Conservation (phyloP, 2,888 invertebrate species). For the Tetanocera ferruginea region DNA sequence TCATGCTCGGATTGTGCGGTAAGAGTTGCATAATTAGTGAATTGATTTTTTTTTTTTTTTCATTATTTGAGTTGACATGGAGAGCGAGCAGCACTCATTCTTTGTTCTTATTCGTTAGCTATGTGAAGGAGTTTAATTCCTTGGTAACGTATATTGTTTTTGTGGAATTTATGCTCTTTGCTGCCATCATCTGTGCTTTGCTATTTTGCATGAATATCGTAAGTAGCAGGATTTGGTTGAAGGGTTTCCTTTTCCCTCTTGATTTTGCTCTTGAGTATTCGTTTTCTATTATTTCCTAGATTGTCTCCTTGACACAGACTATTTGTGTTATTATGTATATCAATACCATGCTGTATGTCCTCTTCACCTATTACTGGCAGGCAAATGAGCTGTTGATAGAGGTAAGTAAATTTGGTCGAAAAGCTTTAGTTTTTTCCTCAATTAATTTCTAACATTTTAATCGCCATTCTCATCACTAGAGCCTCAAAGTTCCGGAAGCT, state of each 20-base stretch:
- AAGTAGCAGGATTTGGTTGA: conserved; percentile 43
- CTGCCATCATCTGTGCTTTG: conserved; percentile 58
- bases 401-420: conserved; percentile 51
- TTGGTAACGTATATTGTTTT: conserved; percentile 61
- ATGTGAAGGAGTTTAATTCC: conserved; percentile 56
- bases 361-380: conserved; percentile 66
- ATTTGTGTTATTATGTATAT: conserved; percentile 61
- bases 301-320: conserved; percentile 52
- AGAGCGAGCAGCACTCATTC: neutral
- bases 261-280: neutral
- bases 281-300: conserved; percentile 43
- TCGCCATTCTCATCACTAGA: conserved; percentile 52
- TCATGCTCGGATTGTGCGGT: conserved; percentile 44
- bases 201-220: conserved; percentile 64
- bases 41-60: neutral
- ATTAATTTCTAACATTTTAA: neutral
- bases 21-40: conserved; percentile 21
- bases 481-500: conserved; percentile 58
- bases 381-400: conserved; percentile 64
- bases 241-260: neutral
- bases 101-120: conserved; percentile 52
- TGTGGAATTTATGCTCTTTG: conserved; percentile 61
- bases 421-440: conserved; percentile 24
- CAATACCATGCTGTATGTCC: conserved; percentile 62
- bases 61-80: neutral